Conservation (phyloP, 2,888 invertebrate genomes). For the Sminthurides aquaticus region DNA sequence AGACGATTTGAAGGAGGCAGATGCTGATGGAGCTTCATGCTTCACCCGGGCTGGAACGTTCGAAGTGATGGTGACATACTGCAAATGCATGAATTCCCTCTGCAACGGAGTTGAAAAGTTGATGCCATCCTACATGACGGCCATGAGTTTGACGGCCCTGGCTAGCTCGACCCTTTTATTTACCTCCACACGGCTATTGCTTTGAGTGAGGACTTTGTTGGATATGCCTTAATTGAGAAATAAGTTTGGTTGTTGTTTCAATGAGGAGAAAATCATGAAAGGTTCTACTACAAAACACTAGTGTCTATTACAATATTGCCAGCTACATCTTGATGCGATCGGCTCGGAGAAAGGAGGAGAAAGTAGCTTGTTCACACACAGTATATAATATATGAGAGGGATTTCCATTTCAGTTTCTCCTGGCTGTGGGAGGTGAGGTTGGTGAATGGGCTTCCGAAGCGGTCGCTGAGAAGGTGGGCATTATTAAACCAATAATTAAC, state of each 20-base stretch:
- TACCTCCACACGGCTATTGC: slow-evolving; percentile 13
- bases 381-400: too few relatives aligned
- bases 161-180: slow-evolving; percentile 15
- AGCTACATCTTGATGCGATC: neutral
- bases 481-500: too few relatives aligned
- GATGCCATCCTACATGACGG: slow-evolving; percentile 10
- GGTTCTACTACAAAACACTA: neutral
- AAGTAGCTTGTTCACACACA: too few relatives aligned
- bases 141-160: slow-evolving; percentile 14
- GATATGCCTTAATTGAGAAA: slow-evolving; percentile 13
- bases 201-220: slow-evolving; percentile 17
- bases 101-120: slow-evolving; percentile 20
- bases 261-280: neutral
- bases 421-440: too few relatives aligned
- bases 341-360: neutral
- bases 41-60: slow-evolving; percentile 42
- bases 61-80: slow-evolving; percentile 42
- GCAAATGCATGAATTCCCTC: slow-evolving; percentile 29
- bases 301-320: slow-evolving; percentile 1
- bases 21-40: slow-evolving; percentile 21
- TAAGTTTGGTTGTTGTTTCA: neutral
- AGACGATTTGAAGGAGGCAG: neutral
- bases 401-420: too few relatives aligned
- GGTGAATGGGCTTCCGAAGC: too few relatives aligned
- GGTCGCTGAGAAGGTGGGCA: too few relatives aligned